Conservation (phyloP, 1,140 invertebrate genomes). For the Leucophenga varia region DNA sequence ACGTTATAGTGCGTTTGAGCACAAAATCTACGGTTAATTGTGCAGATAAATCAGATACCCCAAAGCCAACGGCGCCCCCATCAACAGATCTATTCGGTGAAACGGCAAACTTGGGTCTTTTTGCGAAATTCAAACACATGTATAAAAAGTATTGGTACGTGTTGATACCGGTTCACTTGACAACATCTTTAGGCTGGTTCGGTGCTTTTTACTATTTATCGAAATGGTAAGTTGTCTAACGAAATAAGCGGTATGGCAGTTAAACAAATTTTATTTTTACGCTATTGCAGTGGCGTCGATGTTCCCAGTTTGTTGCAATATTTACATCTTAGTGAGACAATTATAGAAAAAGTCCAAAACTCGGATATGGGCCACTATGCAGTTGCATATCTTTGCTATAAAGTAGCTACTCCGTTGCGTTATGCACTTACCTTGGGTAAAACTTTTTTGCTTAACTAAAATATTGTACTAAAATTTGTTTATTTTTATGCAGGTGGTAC, state of each 20-base stretch:
- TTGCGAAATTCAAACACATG: conserved; percentile 86
- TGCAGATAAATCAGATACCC: conserved; percentile 27
- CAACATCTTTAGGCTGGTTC: conserved; percentile 84
- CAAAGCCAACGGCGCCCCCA: conserved; percentile 24
- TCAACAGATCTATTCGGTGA: conserved; percentile 43
- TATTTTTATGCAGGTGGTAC: conserved; percentile 61
- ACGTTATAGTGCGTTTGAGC: not conserved
- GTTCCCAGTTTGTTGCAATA: conserved; percentile 74
- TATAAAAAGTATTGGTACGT: conserved; percentile 95
- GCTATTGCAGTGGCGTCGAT: conserved; percentile 73
- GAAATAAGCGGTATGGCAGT: not conserved
- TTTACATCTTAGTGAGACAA: conserved; percentile 72
- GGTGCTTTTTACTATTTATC: conserved; percentile 81
- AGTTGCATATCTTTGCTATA: conserved; percentile 86
- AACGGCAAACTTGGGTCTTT: conserved; percentile 59
- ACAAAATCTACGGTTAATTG: conserved; percentile 24
- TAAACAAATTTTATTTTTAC: conserved; percentile 11
- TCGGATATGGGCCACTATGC: conserved; percentile 85
- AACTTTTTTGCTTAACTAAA: not conserved
- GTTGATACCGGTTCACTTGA: conserved; percentile 83
- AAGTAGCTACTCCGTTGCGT: conserved; percentile 84
- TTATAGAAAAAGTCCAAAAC: conserved; percentile 72
- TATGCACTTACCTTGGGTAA: conserved; percentile 88
- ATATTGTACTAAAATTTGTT: not conserved
- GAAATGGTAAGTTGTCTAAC: conserved; percentile 68